A percentile compares a stretch with the other conserved stretches of the same genome.
phyloP scores from a whole-genome alignment of 2,888 invertebrate species.

The Icerya purchasi region DNA sequence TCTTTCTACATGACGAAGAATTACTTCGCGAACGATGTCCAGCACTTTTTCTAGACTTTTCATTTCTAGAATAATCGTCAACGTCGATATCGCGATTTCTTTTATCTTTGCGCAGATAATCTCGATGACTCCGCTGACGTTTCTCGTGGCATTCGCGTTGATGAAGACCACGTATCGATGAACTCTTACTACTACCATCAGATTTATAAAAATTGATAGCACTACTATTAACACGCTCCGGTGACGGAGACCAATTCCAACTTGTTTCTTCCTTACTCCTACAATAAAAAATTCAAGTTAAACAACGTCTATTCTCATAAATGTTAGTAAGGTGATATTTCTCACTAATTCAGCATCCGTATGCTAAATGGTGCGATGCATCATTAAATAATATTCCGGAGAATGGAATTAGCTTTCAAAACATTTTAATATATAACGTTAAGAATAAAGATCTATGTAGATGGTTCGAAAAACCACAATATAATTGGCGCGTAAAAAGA shows the following conservation, averaged over 20 bases:
- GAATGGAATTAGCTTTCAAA: no score
- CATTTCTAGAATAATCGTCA: no score
- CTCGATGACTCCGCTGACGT: neutral
- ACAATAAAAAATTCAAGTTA: neutral
- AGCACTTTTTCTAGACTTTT: neutral
- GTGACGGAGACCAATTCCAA: neutral
- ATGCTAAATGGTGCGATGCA: no score
- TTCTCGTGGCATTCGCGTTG: neutral
- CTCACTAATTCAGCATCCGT: no score
- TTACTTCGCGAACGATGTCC: neutral
- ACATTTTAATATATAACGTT: no score
- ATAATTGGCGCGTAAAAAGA: no score
- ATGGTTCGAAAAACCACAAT: no score
- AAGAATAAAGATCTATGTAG: no score
- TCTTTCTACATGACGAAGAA: neutral
- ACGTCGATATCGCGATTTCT: neutral
- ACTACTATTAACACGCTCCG: neutral
- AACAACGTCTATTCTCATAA: no score
- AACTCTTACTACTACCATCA: neutral
- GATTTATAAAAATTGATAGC: no score
- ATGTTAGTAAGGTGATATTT: no score
- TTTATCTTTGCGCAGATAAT: neutral
- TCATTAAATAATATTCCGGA: no score
- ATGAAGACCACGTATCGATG: neutral
- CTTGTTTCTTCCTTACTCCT: conserved; percentile 4